Evolutionary conservation across 2,888 invertebrate genomes (phyloP), one percentile per base, ranked within the genome.

Genomic region (Pollenia labialis): DNA sequence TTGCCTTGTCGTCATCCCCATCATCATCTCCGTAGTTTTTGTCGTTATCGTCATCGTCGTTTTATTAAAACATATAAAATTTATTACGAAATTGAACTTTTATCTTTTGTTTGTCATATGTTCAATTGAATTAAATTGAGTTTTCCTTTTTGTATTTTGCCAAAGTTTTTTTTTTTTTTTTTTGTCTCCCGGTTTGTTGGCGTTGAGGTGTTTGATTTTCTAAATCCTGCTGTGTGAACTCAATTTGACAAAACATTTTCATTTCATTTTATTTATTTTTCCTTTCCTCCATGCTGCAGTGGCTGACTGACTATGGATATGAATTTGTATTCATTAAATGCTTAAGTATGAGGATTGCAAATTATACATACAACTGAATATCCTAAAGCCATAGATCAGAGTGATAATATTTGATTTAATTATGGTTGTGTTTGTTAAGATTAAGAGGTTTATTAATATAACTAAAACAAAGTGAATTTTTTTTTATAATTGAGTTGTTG

Each of bases 41-140:
- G 14, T 81, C 62, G 14, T 81, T 32, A 9, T 58, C 23, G 64
- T 64, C 42, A 60, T 44, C 44, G 32, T 54, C 68, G 44, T 81
- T 84, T 66, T 84, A 79, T 84, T 79, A 79, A 84, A 84, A 84
- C 79, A 58, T 84, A 87, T 87, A 82, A 84, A 87, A 84, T 87
- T 81, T 87, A 87, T 87, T 87, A 87, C 66, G 84, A 81, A 87
- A 84, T 87, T 87, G 84, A 84, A 84, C 81, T 81, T 84, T 84
- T 87, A 81, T 87, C 84, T 87, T 60, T 76, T 83, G 64, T 74
- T 87, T 84, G 72, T 87, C 81, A 72, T 81, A 81, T 76, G 81
- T 81, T 85, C 72, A 64, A 81, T 85, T 76, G 76, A 81, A 81
- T 76, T 76, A 76, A 85, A 81, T 71, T 72, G 76, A 66, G 81